A percentile compares a stretch with the other conserved stretches of the same genome.
phyloP scores from a whole-genome alignment of 2,797 vertebrate species.

The Sarcophilus harrisii region DNA sequence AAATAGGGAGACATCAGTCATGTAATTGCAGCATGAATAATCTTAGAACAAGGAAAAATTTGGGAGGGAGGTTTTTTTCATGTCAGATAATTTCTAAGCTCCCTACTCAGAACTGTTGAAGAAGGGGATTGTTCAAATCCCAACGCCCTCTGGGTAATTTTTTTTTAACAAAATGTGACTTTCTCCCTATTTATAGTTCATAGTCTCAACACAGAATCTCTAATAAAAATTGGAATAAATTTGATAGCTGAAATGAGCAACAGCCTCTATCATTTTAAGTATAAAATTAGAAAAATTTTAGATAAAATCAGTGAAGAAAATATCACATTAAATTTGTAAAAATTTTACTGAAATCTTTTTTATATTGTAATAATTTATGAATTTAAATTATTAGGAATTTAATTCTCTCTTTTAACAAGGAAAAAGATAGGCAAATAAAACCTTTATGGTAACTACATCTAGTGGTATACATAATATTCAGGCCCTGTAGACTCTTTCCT shows the following conservation, averaged over 20 bases:
- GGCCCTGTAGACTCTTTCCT: not conserved
- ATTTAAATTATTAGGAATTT: not conserved
- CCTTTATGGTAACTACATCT: not conserved
- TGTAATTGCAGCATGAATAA: conserved; percentile 56
- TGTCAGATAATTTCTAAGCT: conserved; percentile 67
- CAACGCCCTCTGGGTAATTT: conserved; percentile 57
- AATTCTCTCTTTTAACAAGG: not conserved
- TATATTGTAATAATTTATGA: not conserved
- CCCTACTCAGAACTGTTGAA: conserved; percentile 55
- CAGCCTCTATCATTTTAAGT: too few relatives aligned
- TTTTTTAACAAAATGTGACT: conserved; percentile 37
- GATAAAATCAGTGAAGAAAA: not conserved
- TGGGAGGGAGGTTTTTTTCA: conserved; percentile 51
- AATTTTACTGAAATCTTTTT: not conserved
- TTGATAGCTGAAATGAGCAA: too few relatives aligned
- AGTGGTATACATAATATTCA: not conserved
- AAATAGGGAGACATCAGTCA: conserved; percentile 71
- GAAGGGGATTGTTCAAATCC: not conserved
- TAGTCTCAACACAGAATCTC: conserved; percentile 30
- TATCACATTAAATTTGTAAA: not conserved
- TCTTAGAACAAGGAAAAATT: conserved; percentile 55
- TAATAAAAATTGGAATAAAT: conserved; percentile 43
- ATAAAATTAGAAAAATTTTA: not conserved
- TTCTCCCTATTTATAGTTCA: conserved; percentile 58
- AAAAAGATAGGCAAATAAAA: not conserved